Percentiles rank a stretch among this genome's conserved stretches.
phyloP scores from a whole-genome alignment of 2,888 invertebrate species.

The Tiliacea aurago region DNA sequence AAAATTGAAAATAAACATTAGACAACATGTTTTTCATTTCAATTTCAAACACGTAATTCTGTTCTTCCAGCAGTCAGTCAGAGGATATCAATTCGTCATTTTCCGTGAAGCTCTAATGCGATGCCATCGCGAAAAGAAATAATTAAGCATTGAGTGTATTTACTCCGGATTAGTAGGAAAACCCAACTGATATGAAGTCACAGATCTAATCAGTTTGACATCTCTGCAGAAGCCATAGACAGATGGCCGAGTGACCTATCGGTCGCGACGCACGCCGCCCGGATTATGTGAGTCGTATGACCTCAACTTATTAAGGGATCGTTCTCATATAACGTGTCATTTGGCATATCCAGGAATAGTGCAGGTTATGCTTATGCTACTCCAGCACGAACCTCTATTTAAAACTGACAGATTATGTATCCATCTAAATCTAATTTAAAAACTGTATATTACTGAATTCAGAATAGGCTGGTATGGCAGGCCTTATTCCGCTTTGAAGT shows the following conservation, averaged over 20 bases:
- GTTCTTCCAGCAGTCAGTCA: neutral
- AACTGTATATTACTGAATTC: neutral
- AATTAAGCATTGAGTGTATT: neutral
- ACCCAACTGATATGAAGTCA: conserved; percentile 20
- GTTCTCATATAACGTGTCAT: conserved; percentile 4
- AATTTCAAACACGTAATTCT: neutral
- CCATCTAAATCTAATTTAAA: neutral
- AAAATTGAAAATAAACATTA: neutral
- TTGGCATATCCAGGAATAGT: neutral
- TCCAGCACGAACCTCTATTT: too few species aligned
- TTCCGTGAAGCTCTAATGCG: neutral
- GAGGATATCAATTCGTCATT: neutral
- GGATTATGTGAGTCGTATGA: conserved; percentile 59
- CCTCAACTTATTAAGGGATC: conserved; percentile 45
- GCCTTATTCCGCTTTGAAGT: neutral
- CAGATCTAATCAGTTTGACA: conserved; percentile 49
- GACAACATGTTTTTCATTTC: too few species aligned
- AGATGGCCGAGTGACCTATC: conserved; percentile 61
- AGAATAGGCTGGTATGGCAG: neutral
- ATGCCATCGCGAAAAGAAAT: neutral
- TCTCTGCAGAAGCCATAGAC: conserved; percentile 61
- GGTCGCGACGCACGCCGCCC: conserved; percentile 15
- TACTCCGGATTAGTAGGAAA: neutral
- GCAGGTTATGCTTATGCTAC: neutral
- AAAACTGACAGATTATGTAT: neutral